Base-by-base conservation (phyloP, 2,113 vertebrate species). In the Oreotrochilus melanogaster region DNA sequence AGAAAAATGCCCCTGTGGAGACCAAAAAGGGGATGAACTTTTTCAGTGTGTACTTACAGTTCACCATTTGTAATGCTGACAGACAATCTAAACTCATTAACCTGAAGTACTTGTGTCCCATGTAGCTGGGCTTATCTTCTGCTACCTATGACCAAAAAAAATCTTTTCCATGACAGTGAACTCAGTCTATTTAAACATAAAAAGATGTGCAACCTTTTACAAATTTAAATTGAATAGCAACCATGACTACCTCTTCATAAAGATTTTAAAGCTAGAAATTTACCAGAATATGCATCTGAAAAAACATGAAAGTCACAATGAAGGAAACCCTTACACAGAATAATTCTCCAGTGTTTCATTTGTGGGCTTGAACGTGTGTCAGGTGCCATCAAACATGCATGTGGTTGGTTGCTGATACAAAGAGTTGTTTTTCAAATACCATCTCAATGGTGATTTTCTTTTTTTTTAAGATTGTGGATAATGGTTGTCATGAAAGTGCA, bases 251-350 rank as follows among this genome's bases (percentile, higher is more conserved):
- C 25, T 16, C 11, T 83, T 76, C 23, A 9, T 72, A 33, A 86
- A 50, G n/a, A 62, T 76, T 79, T 94, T 66, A 86, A 88, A 88
- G 39, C 39, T 92, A 73, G 19, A 79, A 93, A 58, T 94, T 66
- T 86, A 62, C 14, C 17, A 51, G 50, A 73, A 83, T 61, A 39
- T 53, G 23, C 31, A 14, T 90, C 86, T 88, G 71, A 82, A 88
- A 94, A 93, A 54, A 2, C 4, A 22, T 54, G 18, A 5, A 82
- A 88, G 25, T 78, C 86, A 21, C 11, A 86, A 69, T 13, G 45
- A 65, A n/a, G 37, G 76, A 54, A 33, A n/a, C 39, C 11, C 2
- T 0, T 87, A 88, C 8, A 25, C 76, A 39, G 5, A 48, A 9
- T 13, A 84, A 28, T 66, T 83, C 33, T 86, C 22, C 9, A 24